These are phyloP conservation scores for Carassius gibelio DNA, from an alignment of 2,113 vertebrate genomes.

Conservation along the genomic window DNA sequence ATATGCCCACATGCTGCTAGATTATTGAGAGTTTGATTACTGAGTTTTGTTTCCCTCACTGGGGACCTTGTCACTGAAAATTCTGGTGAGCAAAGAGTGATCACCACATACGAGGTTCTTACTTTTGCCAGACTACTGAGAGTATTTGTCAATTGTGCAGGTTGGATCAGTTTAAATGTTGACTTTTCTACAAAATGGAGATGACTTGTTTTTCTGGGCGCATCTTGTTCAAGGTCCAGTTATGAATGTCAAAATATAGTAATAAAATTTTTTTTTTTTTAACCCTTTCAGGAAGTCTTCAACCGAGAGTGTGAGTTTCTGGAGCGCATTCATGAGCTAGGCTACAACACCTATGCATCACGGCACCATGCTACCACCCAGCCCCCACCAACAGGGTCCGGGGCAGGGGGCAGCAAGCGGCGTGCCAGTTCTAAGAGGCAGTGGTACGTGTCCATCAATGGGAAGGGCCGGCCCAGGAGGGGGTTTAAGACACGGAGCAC, in stretches of 20 bases:
- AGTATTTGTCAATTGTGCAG: neutral
- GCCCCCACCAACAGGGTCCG: constrained; percentile 35
- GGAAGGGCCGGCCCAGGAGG: constrained; percentile 92
- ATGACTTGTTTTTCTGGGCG: neutral
- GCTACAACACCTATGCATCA: constrained; percentile 95
- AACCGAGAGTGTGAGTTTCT: constrained; percentile 93
- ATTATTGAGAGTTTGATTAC: constrained; percentile 5
- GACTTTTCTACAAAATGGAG: neutral
- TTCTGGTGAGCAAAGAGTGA: neutral
- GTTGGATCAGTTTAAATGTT: neutral
- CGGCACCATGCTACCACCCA: constrained; percentile 80
- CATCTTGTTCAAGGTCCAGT: neutral
- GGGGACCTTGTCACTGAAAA: constrained; percentile 5
- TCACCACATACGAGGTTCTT: neutral
- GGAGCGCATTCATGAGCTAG: constrained; percentile 93
- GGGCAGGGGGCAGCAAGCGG: constrained; percentile 56
- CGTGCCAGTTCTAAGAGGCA: constrained; percentile 83
- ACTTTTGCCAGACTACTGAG: neutral
- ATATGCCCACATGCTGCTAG: constrained; percentile 37
- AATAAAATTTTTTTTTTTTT: neutral
- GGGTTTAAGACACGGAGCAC: constrained; percentile 93
- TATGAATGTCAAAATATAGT: neutral
- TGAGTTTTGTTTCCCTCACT: constrained; percentile 24
- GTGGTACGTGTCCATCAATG: constrained; percentile 95
- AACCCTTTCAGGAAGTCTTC: constrained; percentile 81